Base-by-base conservation (phyloP, 2,797 vertebrate genomes). In the Cyprinella venusta region DNA sequence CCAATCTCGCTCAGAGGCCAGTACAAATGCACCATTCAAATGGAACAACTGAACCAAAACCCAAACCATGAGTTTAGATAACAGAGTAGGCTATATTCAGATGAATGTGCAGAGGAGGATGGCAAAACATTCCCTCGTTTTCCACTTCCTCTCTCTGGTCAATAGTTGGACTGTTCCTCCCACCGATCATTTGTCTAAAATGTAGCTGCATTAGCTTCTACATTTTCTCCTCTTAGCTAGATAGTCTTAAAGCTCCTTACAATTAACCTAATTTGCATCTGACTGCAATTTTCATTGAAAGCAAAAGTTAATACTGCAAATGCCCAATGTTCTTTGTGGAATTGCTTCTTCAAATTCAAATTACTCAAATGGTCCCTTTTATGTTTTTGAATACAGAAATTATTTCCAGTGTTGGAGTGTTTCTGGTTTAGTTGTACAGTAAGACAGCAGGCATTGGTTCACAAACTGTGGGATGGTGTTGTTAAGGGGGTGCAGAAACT, bases 11-110 rank as follows among this genome's bases (percentile, higher is more conserved):
- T 59, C 54, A 70, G 78, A 81, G 80, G 72, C 56, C 52, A 21
- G 38, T 56, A 76, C 77, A 86, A 84, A 71, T 74, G 70, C 74
- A 78, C 81, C 80, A 87, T 89, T 89, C 84, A 89, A 81, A 87
- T 83, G 72, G 80, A 87, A 84, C 76, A 84, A 84, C 42, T 80
- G 86, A 84, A 87, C 76, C 82, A 80, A 86, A 86, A 71, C 77
- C 86, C 15, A 38, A 69, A 74, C 76, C 82, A 26, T 67, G 76
- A 67, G 76, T 81, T 86, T 82, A 63, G 82, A 85, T 81, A 76
- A 80, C 36, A 75, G 50, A 77, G 79, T 16, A 19, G 26, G 50
- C 75, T 67, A 38, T 33, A 50, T 42, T 63, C 33, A 64, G 52
- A 76, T 42, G 81, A 52, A 64, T 21, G 33, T 71, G 65, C 18